Conservation (phyloP, 2,113 vertebrate genomes). For the Apodemus speciosus region DNA sequence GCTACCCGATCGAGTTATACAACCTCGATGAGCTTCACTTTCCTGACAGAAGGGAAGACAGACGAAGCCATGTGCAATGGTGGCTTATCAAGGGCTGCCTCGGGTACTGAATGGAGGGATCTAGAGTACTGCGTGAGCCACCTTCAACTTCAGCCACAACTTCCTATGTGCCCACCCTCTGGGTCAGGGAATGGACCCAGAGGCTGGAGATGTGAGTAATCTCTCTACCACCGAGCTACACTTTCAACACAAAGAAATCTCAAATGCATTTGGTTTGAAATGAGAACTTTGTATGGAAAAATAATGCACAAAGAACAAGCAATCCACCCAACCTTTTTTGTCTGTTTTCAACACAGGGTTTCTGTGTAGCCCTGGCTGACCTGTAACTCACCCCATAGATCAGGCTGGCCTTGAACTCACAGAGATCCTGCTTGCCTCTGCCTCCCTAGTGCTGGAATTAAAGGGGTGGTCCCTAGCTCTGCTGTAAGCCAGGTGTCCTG, state of each 20-base stretch:
- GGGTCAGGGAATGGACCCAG: background rate
- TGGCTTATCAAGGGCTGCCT: background rate
- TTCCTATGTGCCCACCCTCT: background rate
- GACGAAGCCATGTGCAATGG: too few relatives aligned
- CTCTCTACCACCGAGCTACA: background rate
- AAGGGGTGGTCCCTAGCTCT: background rate
- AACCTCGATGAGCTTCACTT: background rate
- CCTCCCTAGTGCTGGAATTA: background rate
- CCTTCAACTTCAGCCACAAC: background rate
- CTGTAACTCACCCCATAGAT: background rate
- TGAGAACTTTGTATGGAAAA: slow-evolving; percentile 19
- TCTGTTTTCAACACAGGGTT: background rate
- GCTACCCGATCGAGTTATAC: background rate
- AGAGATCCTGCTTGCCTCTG: background rate
- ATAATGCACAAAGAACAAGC: slow-evolving; percentile 11
- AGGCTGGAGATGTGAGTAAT: too few relatives aligned
- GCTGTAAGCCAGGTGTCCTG: too few relatives aligned
- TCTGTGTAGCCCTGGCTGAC: background rate
- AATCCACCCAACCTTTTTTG: background rate
- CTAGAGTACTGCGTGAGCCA: background rate
- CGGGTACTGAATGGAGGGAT: background rate
- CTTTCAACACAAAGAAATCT: background rate
- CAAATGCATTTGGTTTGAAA: slow-evolving; percentile 26
- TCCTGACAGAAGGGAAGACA: background rate
- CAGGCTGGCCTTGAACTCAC: background rate